Conservation (phyloP, 2,888 invertebrate species). For the Cheilosia soror region DNA sequence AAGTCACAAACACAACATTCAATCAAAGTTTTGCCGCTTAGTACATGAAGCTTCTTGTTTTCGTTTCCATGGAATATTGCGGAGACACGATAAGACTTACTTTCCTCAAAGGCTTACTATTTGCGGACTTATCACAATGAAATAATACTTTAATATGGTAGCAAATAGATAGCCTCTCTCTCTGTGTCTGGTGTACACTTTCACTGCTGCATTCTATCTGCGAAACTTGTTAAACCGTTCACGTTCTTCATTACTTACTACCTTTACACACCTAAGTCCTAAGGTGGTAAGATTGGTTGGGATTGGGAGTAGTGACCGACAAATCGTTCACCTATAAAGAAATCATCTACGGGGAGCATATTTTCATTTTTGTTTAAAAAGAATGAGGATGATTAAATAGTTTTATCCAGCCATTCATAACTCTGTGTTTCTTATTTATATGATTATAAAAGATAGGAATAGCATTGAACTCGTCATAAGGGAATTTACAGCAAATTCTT, state of each 20-base stretch:
- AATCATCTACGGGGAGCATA: neutral
- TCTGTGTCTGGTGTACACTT: slow-evolving; percentile 14
- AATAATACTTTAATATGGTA: neutral
- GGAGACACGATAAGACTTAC: slow-evolving; percentile 44
- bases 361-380: too few relatives aligned
- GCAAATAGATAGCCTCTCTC: neutral
- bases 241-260: slow-evolving; percentile 11
- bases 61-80: slow-evolving; percentile 4
- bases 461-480: neutral
- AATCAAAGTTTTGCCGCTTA: slow-evolving; percentile 22
- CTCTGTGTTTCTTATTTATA: too few relatives aligned
- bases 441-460: too few relatives aligned
- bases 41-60: slow-evolving; percentile 6
- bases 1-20: slow-evolving; percentile 19
- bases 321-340: slow-evolving; percentile 6
- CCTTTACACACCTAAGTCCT: slow-evolving; percentile 8
- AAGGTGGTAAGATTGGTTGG: slow-evolving; percentile 5
- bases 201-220: slow-evolving; percentile 22
- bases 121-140: neutral
- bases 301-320: slow-evolving; percentile 22
- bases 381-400: too few relatives aligned
- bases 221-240: slow-evolving; percentile 22
- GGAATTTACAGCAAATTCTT: neutral
- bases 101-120: neutral
- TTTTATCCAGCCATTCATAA: too few relatives aligned